These are phyloP conservation scores for Zosterops borbonicus DNA, from an alignment of 2,113 vertebrate genomes.

Conservation along the genomic window DNA sequence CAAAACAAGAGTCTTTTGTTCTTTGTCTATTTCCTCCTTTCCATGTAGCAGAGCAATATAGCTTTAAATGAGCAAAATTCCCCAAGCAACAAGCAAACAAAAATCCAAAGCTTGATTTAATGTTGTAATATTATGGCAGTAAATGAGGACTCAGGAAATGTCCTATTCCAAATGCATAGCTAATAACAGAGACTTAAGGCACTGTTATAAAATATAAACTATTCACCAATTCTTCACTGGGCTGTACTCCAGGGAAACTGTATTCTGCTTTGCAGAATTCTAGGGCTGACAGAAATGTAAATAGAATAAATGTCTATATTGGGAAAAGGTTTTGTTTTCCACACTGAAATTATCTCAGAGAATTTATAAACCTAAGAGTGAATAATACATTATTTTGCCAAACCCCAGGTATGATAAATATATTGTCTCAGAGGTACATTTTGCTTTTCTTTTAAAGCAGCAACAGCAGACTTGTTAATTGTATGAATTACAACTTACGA, in stretches of 20 bases:
- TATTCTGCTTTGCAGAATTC: neutral
- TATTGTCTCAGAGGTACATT: neutral
- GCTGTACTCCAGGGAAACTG: slow-evolving; percentile 30
- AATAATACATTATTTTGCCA: neutral
- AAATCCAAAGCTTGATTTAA: slow-evolving; percentile 27
- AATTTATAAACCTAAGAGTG: neutral
- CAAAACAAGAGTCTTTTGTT: slow-evolving; percentile 13
- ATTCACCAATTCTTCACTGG: slow-evolving; percentile 24
- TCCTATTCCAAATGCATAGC: slow-evolving; percentile 8
- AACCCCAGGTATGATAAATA: neutral
- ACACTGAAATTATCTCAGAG: neutral
- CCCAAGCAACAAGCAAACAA: slow-evolving; percentile 15
- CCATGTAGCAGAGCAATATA: neutral
- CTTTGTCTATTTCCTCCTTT: neutral
- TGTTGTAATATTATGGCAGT: neutral
- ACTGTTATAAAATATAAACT: slow-evolving; percentile 34
- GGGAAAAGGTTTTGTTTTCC: slow-evolving; percentile 17
- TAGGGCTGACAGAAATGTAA: neutral
- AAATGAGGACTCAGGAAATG: slow-evolving; percentile 49
- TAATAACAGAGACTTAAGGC: slow-evolving; percentile 28
- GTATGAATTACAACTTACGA: neutral
- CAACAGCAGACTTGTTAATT: neutral
- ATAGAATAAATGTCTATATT: slow-evolving; percentile 22
- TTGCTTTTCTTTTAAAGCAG: neutral
- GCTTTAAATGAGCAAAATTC: slow-evolving; percentile 9